These are phyloP conservation scores for Leptogaster cylindrica DNA, from an alignment of 2,888 invertebrate genomes.

Conservation along the genomic window DNA sequence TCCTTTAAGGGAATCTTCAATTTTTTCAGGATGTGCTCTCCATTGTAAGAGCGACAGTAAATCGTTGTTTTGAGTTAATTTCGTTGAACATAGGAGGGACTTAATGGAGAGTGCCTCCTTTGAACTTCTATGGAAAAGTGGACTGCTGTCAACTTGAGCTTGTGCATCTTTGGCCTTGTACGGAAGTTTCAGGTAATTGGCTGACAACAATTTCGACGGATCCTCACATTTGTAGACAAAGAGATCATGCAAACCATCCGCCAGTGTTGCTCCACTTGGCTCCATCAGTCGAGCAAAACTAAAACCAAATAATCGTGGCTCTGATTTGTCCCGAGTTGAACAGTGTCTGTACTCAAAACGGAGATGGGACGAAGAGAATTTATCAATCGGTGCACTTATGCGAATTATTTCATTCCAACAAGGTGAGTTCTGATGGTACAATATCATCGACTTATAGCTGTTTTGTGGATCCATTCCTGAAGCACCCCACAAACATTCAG, in stretches of 20 bases:
- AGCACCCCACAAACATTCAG: constrained; percentile 82
- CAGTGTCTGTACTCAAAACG: constrained; percentile 92
- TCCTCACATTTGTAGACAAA: constrained; percentile 94
- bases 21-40: constrained; percentile 86
- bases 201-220: constrained; percentile 64
- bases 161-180: constrained; percentile 70
- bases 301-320: constrained; percentile 90
- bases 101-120: constrained; percentile 84
- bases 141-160: constrained; percentile 61
- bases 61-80: constrained; percentile 94
- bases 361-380: constrained; percentile 89
- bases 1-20: constrained; percentile 82
- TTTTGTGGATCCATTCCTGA: constrained; percentile 77
- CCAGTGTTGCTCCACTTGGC: constrained; percentile 85
- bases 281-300: constrained; percentile 91
- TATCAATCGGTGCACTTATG: constrained; percentile 88
- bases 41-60: constrained; percentile 87
- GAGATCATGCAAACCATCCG: constrained; percentile 88
- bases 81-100: constrained; percentile 92
- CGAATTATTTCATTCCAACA: constrained; percentile 90
- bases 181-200: constrained; percentile 70
- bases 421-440: constrained; percentile 94
- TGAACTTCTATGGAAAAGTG: constrained; percentile 76
- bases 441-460: constrained; percentile 84
- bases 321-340: constrained; percentile 88